Percentiles rank a stretch among this genome's conserved stretches.
Evolutionary conservation across 2,113 vertebrate genomes (phyloP).

Genomic region (Serinus canaria): DNA sequence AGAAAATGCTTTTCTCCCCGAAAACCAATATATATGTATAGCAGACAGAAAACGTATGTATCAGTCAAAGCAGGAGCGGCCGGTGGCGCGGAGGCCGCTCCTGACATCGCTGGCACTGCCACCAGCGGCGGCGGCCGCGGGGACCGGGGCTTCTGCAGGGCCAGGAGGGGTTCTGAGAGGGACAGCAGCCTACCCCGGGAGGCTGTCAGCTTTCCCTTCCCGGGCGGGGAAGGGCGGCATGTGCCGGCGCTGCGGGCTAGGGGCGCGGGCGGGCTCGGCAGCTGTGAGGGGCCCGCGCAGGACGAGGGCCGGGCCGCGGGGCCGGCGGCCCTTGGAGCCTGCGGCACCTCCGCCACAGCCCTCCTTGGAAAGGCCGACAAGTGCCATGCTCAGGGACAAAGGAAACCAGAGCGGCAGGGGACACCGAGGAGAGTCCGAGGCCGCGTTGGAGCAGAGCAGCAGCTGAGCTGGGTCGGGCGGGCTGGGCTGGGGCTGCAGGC

Average conservation of each 20-base stretch:
- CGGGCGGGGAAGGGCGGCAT: rapidly evolving
- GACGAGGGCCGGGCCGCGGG: rapidly evolving
- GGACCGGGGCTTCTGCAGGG: neutral
- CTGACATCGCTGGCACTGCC: neutral
- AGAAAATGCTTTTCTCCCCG: slow-evolving; percentile 56
- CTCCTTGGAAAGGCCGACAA: rapidly evolving
- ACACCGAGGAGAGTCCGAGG: neutral
- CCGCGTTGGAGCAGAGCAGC: rapidly evolving
- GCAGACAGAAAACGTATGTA: slow-evolving; percentile 35
- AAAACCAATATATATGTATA: slow-evolving; percentile 55
- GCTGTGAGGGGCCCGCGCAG: neutral
- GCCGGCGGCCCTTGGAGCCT: rapidly evolving
- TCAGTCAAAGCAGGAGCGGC: slow-evolving; percentile 17
- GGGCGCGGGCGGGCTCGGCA: neutral
- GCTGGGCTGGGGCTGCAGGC: neutral
- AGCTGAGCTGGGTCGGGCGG: rapidly evolving
- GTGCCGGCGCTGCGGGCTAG: neutral
- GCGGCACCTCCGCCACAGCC: rapidly evolving
- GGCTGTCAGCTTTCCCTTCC: neutral
- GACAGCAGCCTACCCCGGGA: neutral
- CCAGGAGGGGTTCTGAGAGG: rapidly evolving
- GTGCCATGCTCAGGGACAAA: rapidly evolving
- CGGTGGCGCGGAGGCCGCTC: neutral
- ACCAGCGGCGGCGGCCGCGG: neutral
- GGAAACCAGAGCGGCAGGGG: neutral